Evolutionary conservation across 2,113 vertebrate genomes (phyloP).

Genomic region (Atrichornis clamosus): DNA sequence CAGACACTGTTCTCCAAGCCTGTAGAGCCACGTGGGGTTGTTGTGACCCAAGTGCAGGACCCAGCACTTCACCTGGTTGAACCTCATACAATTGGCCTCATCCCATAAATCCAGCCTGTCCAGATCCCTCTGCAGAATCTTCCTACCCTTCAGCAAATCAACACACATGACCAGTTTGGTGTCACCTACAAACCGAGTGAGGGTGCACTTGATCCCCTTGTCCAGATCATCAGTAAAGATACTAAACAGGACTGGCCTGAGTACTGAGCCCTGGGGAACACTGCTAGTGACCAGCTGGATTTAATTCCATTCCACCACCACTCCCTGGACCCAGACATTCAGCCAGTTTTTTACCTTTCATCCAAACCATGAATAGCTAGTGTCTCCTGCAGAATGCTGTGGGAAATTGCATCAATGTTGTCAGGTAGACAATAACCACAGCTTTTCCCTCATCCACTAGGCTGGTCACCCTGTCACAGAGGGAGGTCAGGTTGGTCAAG

Average conservation of each 20-base stretch:
- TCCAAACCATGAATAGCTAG: not conserved
- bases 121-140: not conserved
- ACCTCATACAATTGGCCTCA: not conserved
- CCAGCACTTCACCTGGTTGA: rapidly evolving
- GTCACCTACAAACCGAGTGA: not conserved
- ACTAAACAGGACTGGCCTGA: not conserved
- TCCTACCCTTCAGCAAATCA: not conserved
- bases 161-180: not conserved
- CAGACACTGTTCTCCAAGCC: not conserved
- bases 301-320: not conserved
- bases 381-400: not conserved
- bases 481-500: not conserved
- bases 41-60: not conserved
- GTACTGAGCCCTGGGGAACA: not conserved
- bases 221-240: not conserved
- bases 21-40: not conserved
- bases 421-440: not conserved
- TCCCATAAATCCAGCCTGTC: not conserved
- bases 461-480: not conserved
- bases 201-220: not conserved
- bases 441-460: not conserved
- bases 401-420: not conserved
- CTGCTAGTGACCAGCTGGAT: not conserved
- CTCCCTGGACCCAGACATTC: not conserved
- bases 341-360: not conserved